Base-by-base conservation (phyloP, 2,888 invertebrate species). In the Xestia sexstrigata region DNA sequence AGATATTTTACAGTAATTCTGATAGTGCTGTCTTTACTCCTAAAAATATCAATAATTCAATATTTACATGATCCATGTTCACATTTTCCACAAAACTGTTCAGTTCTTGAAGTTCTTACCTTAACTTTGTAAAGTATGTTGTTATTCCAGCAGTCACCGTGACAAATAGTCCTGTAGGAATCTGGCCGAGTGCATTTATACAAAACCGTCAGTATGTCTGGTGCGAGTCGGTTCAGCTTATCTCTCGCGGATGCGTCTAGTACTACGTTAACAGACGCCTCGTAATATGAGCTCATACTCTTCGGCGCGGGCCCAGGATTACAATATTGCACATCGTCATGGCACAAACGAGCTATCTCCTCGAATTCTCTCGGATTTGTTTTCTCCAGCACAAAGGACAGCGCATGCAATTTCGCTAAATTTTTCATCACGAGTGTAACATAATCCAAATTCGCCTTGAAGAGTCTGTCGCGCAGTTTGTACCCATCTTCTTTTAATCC, bases 81-180 rank as follows among this genome's bases (percentile, higher is more conserved):
- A 8, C 7, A 49, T 15, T 17, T 67, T 20, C 8, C 52, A 39
- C 42, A n/a, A n/a, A 63, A 58, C 6, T 0, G 45, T 49, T 68
- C 1, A 63, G 7, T 55, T 49, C 23, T 58, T 8, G 2, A 30
- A 30, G 8, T 58, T 47, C 83, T 90, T 89, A 95, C 95, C 91
- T 90, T 88, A 86, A 93, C 91, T 87, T 93, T 93, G 77, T 91
- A 95, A 7, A 93, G 26, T 65, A 93, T 90, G 77, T 95, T 95
- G 84, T 94, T 95, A 79, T 90, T 93, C 95, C 95, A 95, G 87
- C 93, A 93, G 82, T 95, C 95, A n/a, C 92, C 94, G 73, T 95
- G 95, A 86, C 95, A 95, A 86, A 95, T 90, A 58, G 89, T 87
- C 71, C 93, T 92, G 73, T 93, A 92, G 30, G 86, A 75, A 66